Evolutionary conservation across 2,797 vertebrate genomes (phyloP).

Genomic region (Oreonectes daqikongensis): DNA sequence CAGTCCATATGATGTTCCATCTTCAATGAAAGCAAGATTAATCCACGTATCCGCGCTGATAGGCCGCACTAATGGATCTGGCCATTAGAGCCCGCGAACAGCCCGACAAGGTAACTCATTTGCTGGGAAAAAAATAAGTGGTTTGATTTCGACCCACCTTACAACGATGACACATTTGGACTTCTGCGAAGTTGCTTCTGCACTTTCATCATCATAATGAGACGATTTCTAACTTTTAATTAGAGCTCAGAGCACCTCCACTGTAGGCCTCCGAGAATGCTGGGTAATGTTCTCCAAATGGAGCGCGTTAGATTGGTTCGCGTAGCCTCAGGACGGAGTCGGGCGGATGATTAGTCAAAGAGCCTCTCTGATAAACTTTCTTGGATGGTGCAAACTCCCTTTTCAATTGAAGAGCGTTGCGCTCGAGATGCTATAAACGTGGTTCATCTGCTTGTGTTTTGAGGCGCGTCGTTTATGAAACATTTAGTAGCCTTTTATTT

Average conservation of each 20-base stretch:
- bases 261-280: constrained; percentile 50
- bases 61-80: constrained; percentile 56
- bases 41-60: constrained; percentile 55
- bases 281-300: constrained; percentile 49
- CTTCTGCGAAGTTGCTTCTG: constrained; percentile 52
- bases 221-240: constrained; percentile 64
- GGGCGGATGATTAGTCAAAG: constrained; percentile 52
- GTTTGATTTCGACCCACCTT: constrained; percentile 60
- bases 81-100: constrained; percentile 58
- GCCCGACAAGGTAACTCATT: constrained; percentile 60
- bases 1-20: constrained; percentile 44
- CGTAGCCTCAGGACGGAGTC: constrained; percentile 53
- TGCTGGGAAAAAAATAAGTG: constrained; percentile 59
- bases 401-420: constrained; percentile 16
- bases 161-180: constrained; percentile 55
- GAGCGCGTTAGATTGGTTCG: constrained; percentile 43
- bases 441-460: constrained; percentile 17
- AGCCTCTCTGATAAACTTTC: constrained; percentile 48
- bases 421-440: constrained; percentile 22
- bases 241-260: constrained; percentile 53
- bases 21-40: constrained; percentile 55
- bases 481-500: constrained; percentile 55
- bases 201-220: constrained; percentile 64
- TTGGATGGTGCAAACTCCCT: constrained; percentile 16
- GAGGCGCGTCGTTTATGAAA: constrained; percentile 40